Percentiles rank a stretch among this genome's conserved stretches.
Evolutionary conservation across 2,113 vertebrate species (phyloP).

Genomic region (Crotalus horridus): DNA sequence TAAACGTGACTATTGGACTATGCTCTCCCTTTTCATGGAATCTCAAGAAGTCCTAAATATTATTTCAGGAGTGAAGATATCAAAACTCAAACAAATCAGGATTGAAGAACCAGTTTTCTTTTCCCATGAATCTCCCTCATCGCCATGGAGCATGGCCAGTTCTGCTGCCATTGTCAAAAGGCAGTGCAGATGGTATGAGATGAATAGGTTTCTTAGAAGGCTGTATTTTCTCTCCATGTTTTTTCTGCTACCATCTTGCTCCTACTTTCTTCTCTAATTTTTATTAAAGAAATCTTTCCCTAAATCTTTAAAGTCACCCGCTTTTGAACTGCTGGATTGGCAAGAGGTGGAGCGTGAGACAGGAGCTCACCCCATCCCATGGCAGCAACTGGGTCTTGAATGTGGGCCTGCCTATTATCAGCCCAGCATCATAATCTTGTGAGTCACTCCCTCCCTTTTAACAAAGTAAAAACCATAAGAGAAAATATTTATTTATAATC

Average conservation of each 20-base stretch:
- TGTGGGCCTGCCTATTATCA: background rate
- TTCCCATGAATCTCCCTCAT: background rate
- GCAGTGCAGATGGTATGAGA: background rate
- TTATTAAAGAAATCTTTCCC: background rate
- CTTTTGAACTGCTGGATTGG: background rate
- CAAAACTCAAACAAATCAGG: background rate
- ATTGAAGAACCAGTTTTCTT: background rate
- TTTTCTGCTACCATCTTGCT: background rate
- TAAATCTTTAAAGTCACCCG: background rate
- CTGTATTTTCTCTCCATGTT: background rate
- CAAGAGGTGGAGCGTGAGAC: background rate
- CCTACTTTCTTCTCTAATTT: background rate
- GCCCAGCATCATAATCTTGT: background rate
- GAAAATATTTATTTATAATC: background rate
- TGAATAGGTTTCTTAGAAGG: background rate
- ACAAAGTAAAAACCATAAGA: background rate
- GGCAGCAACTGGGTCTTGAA: background rate
- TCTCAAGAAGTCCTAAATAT: background rate
- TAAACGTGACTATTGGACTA: conserved; percentile 14
- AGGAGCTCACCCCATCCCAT: background rate
- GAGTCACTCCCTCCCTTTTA: background rate
- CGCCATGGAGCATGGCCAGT: background rate
- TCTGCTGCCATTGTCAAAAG: background rate
- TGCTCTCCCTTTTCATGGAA: background rate
- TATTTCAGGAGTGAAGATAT: background rate